phyloP scores from a whole-genome alignment of 37 sponge, comb jelly and placozoan genomes.

The Hexactinellida sp. region DNA sequence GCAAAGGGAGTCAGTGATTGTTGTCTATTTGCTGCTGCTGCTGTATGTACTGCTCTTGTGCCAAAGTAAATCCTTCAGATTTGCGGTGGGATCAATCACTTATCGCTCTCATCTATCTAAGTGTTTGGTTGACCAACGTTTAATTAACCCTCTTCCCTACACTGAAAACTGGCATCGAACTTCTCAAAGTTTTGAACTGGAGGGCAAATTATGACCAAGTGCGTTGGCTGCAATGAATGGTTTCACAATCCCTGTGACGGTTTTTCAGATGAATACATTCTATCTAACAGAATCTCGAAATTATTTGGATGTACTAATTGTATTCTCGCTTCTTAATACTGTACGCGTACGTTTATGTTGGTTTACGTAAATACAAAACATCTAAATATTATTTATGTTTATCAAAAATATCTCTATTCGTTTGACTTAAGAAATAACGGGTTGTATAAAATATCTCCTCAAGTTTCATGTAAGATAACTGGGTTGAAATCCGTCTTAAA shows the following conservation, averaged over 20 bases:
- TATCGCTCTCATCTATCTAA: background rate
- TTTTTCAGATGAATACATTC: background rate
- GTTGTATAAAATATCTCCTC: background rate
- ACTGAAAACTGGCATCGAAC: background rate
- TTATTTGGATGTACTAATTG: background rate
- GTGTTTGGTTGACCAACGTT: background rate
- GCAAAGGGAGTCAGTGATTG: background rate
- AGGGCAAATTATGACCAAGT: background rate
- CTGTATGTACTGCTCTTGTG: too few relatives aligned
- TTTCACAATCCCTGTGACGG: background rate
- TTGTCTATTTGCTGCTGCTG: too few relatives aligned
- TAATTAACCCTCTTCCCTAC: background rate
- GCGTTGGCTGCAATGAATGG: background rate
- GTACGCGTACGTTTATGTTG: background rate
- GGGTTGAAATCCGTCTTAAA: background rate
- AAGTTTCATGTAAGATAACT: background rate
- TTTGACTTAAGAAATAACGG: background rate
- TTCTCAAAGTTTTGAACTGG: too few relatives aligned
- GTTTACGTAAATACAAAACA: too few relatives aligned
- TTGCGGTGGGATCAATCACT: background rate
- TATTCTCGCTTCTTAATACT: background rate
- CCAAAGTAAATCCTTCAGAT: background rate
- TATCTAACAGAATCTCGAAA: background rate
- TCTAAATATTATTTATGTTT: background rate
- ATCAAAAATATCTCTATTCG: background rate